Base-by-base conservation (phyloP, 1,140 invertebrate species). In the Araneus ventricosus region DNA sequence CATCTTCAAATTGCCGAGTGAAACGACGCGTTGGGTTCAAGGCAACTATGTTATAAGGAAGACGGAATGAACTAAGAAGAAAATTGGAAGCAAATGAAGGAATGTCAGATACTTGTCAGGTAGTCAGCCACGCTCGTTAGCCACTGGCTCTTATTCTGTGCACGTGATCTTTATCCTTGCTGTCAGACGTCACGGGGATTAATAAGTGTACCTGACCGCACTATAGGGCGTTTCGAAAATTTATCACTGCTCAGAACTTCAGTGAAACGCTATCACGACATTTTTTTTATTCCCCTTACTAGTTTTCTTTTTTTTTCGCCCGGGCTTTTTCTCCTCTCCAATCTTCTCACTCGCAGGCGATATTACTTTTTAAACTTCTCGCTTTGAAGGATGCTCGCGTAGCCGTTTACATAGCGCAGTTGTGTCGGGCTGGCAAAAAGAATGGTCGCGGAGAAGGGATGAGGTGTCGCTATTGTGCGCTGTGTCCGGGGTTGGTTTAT, bases 151-250 rank as follows among this genome's bases (percentile, higher is more conserved):
- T 93, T 41, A 87, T 75, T 87, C 91, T 41, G 8, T 52, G 41
- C 91, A 93, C 91, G 91, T 93, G 91, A 79, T 93, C 84, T 87
- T 63, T 84, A 91, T 84, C 88, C 88, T n/a, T 20, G 20, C 39
- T 92, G 90, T 92, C 84, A 93, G 24, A 39, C 67, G 91, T 91
- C 89, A 84, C 80, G n/a, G 30, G 37, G 91, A 93, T 93, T 93
- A 93, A 86, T 87, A 93, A 93, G 85, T 79, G 70, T 88, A 87
- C 91, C 85, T 88, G 85, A 80, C 27, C 91, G 34, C 67, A 59
- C 45, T 24, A 24, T 22, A 70, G 85, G 85, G 91, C 91, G 39
- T 45, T 57, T 59, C 8, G 84, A 34, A 41, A 30, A 93, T 93
- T 93, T 87, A 93, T 93, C 85, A 93, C 63, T 80, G 70, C 52